These are phyloP conservation scores for Sinocyclocheilus grahami DNA, from an alignment of 2,113 vertebrate species.

Conservation along the genomic window DNA sequence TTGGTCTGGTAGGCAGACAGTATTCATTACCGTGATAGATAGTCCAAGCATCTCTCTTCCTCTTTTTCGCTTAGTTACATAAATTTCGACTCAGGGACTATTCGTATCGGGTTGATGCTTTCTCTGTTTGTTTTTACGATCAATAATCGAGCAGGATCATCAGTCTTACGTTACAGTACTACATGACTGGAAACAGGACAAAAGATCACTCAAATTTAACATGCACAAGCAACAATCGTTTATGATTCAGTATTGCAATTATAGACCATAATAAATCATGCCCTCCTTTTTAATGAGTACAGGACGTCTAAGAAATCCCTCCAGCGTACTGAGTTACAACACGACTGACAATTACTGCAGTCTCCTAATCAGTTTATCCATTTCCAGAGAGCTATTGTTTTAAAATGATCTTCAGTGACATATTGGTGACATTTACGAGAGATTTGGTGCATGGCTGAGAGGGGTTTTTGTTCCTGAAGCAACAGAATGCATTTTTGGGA, in stretches of 20 bases:
- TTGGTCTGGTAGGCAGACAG: conserved; percentile 49
- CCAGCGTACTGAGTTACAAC: neutral
- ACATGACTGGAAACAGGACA: conserved; percentile 6
- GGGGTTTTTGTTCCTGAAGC: conserved; percentile 37
- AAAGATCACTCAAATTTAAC: neutral
- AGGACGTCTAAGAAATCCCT: conserved; percentile 18
- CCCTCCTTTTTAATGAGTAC: conserved; percentile 13
- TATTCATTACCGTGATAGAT: conserved; percentile 55
- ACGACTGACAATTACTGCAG: conserved; percentile 11
- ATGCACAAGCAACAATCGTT: neutral
- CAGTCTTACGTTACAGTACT: conserved; percentile 7
- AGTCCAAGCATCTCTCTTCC: conserved; percentile 52
- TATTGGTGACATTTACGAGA: conserved; percentile 18
- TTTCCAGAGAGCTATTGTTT: conserved; percentile 9
- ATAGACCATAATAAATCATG: neutral
- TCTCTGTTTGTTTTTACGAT: conserved; percentile 31
- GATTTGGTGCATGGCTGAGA: too few species aligned
- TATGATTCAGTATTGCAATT: conserved; percentile 13
- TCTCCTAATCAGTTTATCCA: neutral
- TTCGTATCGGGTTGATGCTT: neutral
- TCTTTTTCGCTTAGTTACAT: conserved; percentile 38
- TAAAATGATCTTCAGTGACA: neutral
- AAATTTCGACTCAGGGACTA: conserved; percentile 46
- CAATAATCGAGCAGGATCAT: conserved; percentile 38
- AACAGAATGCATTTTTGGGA: conserved; percentile 66